Evolutionary conservation across 2,797 vertebrate species (phyloP).

Genomic region (Ceryle rudis): DNA sequence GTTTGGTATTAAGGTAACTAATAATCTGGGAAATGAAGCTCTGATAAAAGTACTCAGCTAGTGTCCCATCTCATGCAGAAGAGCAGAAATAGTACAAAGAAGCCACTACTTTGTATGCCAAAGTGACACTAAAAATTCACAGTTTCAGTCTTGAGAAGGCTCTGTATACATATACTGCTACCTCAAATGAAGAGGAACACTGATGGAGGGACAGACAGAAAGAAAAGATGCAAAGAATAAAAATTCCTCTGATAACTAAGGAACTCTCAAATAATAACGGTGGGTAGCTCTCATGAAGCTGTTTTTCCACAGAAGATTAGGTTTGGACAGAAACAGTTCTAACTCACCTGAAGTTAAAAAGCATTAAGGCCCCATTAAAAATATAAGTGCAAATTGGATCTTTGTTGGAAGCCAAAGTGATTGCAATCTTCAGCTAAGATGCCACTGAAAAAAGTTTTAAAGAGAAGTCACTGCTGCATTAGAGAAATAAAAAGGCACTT

Average conservation of each 20-base stretch:
- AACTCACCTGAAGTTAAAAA: background rate
- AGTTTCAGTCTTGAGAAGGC: background rate
- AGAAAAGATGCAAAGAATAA: background rate
- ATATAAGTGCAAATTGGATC: background rate
- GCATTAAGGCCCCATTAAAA: background rate
- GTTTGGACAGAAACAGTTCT: background rate
- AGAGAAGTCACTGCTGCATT: background rate
- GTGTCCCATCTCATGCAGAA: background rate
- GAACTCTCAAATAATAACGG: background rate
- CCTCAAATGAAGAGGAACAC: background rate
- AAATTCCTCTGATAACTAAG: background rate
- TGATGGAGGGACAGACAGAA: background rate
- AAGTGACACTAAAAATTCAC: background rate
- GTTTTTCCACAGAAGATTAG: background rate
- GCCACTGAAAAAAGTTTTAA: background rate
- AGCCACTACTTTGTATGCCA: background rate
- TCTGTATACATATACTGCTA: background rate
- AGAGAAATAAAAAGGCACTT: background rate
- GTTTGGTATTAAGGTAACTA: background rate
- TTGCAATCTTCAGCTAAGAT: background rate
- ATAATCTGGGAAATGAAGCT: background rate
- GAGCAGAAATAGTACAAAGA: background rate
- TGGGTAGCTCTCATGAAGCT: background rate
- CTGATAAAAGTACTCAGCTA: background rate
- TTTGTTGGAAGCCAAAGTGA: background rate